Percentiles rank a stretch among this genome's conserved stretches.
Conservation (phyloP, 2,888 invertebrate species). For the Euphydryas editha region DNA sequence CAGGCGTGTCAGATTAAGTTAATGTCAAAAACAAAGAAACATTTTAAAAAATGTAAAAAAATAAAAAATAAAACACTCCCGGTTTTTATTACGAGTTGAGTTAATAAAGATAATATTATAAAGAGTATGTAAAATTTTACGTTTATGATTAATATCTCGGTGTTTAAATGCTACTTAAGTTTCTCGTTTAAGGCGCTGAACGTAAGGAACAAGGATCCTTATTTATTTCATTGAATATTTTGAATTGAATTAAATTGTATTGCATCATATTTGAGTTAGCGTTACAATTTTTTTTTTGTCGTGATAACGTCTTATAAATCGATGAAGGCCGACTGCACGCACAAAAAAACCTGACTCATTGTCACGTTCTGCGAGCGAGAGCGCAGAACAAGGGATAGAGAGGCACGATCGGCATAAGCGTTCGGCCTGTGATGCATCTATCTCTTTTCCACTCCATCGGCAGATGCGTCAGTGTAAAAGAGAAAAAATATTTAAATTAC, state of each 20-base stretch:
- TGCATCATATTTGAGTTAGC: not conserved
- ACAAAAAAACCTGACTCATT: no score
- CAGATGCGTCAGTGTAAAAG: no score
- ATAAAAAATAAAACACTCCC: constrained; percentile 45
- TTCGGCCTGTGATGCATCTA: no score
- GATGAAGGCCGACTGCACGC: no score
- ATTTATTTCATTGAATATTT: not conserved
- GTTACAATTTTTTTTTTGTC: not conserved
- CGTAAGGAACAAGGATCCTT: not conserved
- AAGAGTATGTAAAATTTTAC: constrained; percentile 58
- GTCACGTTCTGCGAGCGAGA: no score
- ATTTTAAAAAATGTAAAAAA: constrained; percentile 53
- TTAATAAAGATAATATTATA: constrained; percentile 66
- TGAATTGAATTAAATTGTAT: not conserved
- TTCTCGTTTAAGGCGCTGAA: constrained; percentile 30
- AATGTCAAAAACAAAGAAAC: constrained; percentile 54
- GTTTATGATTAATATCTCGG: constrained; percentile 55
- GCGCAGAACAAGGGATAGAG: no score
- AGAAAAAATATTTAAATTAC: no score
- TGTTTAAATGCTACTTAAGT: constrained; percentile 33
- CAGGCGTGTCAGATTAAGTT: constrained; percentile 50
- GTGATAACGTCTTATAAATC: no score
- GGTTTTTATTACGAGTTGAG: constrained; percentile 62
- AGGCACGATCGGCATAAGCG: no score
- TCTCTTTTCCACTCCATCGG: no score